These are phyloP conservation scores for Xiphophorus birchmanni DNA, from an alignment of 2,797 vertebrate species.

Conservation along the genomic window DNA sequence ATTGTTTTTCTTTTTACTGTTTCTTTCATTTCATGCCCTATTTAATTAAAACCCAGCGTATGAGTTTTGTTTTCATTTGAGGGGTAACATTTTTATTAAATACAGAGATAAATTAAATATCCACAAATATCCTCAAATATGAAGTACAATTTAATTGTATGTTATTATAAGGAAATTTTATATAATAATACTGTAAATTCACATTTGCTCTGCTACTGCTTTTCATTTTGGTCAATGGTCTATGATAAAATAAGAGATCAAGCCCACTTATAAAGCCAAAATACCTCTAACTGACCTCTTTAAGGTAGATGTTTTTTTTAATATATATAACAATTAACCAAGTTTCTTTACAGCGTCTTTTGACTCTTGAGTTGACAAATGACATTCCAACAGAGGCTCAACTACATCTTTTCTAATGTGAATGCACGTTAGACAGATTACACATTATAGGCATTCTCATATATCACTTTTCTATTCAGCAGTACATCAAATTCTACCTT, in stretches of 20 bases:
- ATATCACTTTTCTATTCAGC: too few species aligned
- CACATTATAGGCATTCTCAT: too few species aligned
- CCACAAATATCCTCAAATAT: neutral
- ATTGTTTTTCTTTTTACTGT: neutral
- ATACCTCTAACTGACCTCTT: neutral
- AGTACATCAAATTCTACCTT: neutral
- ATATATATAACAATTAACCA: neutral
- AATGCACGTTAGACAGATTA: too few species aligned
- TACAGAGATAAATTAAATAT: neutral
- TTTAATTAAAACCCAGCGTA: neutral
- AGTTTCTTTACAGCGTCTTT: neutral
- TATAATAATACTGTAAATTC: neutral
- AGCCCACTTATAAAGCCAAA: neutral
- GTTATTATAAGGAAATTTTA: neutral
- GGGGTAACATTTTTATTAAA: neutral
- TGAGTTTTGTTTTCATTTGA: neutral
- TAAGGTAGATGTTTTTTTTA: neutral
- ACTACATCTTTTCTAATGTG: too few species aligned
- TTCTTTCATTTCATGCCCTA: neutral
- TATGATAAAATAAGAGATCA: neutral
- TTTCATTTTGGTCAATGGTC: neutral
- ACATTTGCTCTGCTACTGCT: neutral
- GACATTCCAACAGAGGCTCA: too few species aligned
- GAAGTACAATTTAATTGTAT: neutral
- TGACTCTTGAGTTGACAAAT: neutral